Evolutionary conservation across 2,888 invertebrate genomes (phyloP), one percentile per base, ranked within the genome.

Genomic region (Flexamia atlantica): DNA sequence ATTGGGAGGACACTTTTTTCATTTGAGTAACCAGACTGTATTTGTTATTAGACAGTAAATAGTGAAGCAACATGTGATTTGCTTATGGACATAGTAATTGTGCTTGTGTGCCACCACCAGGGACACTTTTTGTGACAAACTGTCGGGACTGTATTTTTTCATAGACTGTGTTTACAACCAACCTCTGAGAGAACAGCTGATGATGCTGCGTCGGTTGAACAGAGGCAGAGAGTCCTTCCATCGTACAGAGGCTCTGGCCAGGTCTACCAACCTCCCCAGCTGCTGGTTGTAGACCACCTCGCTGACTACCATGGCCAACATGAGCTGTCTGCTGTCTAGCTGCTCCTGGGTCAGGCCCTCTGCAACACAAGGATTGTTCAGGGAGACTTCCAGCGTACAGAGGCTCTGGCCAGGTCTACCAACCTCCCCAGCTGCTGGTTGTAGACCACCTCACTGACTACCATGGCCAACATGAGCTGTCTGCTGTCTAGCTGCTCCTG

Each of bases 231-330:
- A 83, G 42, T 86, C 86, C 10, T 85, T 84, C 85, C 85, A 85
- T 7, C 82, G 23, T 0, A 85, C 83, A 10, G 85, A 83, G 25
- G 83, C 83, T 82, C 85, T 84, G 28, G 83, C 84, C 14, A 84
- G 81, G 4, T 79, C 81, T 36, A 85, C 60, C 81, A 86, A 83
- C 74, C 84, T 64, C 10, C 76, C 82, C 64, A 86, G 81, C 82
- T 86, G 85, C 53, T 81, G 81, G 25, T 86, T 86, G 42, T 86
- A 85, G 0, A 83, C 84, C 53, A 86, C 80, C 76, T 86, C 86
- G 14, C 82, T 82, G 42, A 84, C 42, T 12, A 82, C 28, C 28
- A 84, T 74, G 17, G n/a, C n/a, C 10, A 84, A 74, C 50, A 72
- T 17, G n/a, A 84, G 40, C 50, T 84, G 74, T 42, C 53, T 64